phyloP scores from a whole-genome alignment of 2,888 invertebrate genomes.

The Chrysomela aeneicollis region DNA sequence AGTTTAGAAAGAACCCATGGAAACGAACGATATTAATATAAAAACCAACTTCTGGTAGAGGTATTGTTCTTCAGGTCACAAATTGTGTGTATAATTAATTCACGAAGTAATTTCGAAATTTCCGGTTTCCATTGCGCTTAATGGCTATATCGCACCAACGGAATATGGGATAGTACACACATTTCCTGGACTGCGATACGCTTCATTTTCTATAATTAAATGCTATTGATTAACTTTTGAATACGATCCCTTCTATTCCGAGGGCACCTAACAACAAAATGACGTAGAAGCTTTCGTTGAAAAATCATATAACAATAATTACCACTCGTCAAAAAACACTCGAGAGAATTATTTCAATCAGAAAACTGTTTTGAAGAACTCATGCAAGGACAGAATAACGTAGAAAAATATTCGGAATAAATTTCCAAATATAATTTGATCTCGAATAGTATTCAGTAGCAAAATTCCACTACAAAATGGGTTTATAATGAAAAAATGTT shows the following conservation, averaged over 20 bases:
- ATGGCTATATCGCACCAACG: slow-evolving; percentile 39
- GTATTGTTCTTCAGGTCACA: slow-evolving; percentile 32
- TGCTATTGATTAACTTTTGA: slow-evolving; percentile 25
- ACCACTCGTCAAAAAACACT: too few species aligned
- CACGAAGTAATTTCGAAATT: slow-evolving; percentile 47
- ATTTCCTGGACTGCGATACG: slow-evolving; percentile 32
- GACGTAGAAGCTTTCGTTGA: too few species aligned
- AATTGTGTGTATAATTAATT: slow-evolving; percentile 39
- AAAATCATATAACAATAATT: too few species aligned
- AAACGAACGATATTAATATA: not conserved
- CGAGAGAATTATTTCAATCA: too few species aligned
- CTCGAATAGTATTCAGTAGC: too few species aligned
- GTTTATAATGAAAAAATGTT: too few species aligned
- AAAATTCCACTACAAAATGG: too few species aligned
- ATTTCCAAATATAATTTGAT: too few species aligned
- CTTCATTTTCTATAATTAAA: slow-evolving; percentile 30
- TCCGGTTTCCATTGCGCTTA: slow-evolving; percentile 46
- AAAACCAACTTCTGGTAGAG: slow-evolving; percentile 27
- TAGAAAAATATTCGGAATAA: too few species aligned
- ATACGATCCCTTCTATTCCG: slow-evolving; percentile 16
- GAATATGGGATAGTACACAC: slow-evolving; percentile 27
- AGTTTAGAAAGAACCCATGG: not conserved
- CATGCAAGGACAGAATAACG: too few species aligned
- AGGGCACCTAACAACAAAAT: not conserved
- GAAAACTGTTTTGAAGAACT: too few species aligned